Evolutionary conservation across 2,797 vertebrate species (phyloP).

Genomic region (Lagorchestes hirsutus): DNA sequence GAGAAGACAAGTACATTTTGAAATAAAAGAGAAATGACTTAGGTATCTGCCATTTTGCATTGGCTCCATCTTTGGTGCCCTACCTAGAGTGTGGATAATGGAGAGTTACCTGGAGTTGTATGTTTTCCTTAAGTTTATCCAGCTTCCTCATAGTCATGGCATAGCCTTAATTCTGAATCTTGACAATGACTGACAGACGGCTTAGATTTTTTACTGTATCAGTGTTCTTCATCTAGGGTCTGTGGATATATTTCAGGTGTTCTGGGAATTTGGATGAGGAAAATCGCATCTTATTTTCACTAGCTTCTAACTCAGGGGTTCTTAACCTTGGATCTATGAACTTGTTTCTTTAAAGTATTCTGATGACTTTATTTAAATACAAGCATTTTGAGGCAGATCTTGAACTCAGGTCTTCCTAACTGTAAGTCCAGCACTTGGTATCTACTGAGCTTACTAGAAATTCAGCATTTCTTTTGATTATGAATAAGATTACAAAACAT

Average conservation of each 20-base stretch:
- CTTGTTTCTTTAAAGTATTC: not conserved
- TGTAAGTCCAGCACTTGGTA: not conserved
- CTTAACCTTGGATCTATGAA: not conserved
- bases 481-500: no score
- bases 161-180: not conserved
- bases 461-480: not conserved
- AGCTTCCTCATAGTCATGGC: not conserved
- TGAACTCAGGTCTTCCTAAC: not conserved
- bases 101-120: not conserved
- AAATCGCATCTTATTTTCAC: not conserved
- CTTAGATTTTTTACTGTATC: not conserved
- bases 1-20: slow-evolving; percentile 26
- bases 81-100: not conserved
- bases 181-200: not conserved
- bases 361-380: not conserved
- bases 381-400: not conserved
- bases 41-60: not conserved
- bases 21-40: slow-evolving; percentile 22
- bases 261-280: not conserved
- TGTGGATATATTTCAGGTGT: not conserved
- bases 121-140: not conserved
- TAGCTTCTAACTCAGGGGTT: not conserved
- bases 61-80: no score
- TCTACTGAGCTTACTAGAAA: not conserved
- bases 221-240: not conserved